Evolutionary conservation across 1,140 invertebrate genomes (phyloP).

Genomic region (Pseudoatta argentina): DNA sequence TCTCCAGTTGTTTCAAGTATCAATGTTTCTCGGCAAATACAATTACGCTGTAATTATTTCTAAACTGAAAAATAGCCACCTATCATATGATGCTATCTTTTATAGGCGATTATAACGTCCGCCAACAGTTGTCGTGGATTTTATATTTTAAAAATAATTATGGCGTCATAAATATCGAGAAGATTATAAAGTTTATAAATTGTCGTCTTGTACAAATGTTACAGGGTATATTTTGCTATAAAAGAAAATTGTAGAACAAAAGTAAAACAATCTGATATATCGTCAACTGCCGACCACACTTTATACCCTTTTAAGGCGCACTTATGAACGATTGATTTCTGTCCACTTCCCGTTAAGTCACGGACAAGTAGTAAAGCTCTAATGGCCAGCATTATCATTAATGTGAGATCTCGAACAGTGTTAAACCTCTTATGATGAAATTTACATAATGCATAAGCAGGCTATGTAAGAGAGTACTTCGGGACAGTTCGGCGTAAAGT

Average conservation of each 20-base stretch:
- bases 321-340: constrained; percentile 58
- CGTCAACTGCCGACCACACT: neutral
- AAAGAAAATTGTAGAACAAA: constrained; percentile 1
- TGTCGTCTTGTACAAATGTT: neutral
- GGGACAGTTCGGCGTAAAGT: constrained; percentile 53
- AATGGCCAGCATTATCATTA: constrained; percentile 58
- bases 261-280: constrained; percentile 20
- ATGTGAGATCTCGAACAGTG: constrained; percentile 59
- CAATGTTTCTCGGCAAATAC: neutral
- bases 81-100: neutral
- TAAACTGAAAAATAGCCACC: constrained; percentile 7
- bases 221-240: neutral
- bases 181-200: constrained; percentile 2
- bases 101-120: neutral
- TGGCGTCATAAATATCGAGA: neutral
- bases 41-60: constrained; percentile 19
- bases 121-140: neutral
- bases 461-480: constrained; percentile 20
- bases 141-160: neutral
- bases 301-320: neutral
- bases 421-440: constrained; percentile 61
- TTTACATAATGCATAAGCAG: constrained; percentile 69
- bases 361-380: constrained; percentile 47
- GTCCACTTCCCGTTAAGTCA: constrained; percentile 19
- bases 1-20: neutral